These are phyloP conservation scores for Saccopteryx bilineata DNA, from an alignment of 2,113 vertebrate genomes.

Conservation along the genomic window DNA sequence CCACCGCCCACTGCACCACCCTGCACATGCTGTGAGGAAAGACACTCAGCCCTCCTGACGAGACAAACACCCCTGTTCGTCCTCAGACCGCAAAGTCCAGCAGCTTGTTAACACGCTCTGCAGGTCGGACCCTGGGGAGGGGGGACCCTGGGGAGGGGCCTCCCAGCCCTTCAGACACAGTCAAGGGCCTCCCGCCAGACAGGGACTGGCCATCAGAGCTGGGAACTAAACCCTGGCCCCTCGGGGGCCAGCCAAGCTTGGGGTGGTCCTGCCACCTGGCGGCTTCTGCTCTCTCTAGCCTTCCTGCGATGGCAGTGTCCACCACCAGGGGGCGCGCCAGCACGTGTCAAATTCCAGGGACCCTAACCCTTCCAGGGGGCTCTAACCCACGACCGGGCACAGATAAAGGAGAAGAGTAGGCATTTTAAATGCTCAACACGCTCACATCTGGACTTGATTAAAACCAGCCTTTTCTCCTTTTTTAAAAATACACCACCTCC, in stretches of 20 bases:
- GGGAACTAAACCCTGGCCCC: background rate
- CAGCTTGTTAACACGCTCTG: background rate
- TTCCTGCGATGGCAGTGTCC: background rate
- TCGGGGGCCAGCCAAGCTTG: background rate
- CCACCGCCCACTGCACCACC: background rate
- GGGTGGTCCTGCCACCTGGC: background rate
- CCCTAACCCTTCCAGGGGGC: background rate
- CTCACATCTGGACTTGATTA: background rate
- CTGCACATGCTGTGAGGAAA: background rate
- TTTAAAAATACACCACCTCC: background rate
- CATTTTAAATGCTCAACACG: background rate
- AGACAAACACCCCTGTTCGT: accelerated
- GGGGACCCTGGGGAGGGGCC: background rate
- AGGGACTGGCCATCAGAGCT: background rate
- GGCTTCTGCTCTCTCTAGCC: background rate
- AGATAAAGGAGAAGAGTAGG: background rate
- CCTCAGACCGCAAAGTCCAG: background rate
- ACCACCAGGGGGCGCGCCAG: background rate
- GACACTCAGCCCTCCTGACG: accelerated
- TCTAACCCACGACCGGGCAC: no score
- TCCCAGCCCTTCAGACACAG: background rate
- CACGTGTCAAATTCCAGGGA: background rate
- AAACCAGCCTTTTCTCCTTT: background rate
- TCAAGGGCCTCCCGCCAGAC: background rate
- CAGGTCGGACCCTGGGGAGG: background rate